These are phyloP conservation scores for Megalops atlanticus DNA, from an alignment of 2,113 vertebrate species.

Conservation along the genomic window DNA sequence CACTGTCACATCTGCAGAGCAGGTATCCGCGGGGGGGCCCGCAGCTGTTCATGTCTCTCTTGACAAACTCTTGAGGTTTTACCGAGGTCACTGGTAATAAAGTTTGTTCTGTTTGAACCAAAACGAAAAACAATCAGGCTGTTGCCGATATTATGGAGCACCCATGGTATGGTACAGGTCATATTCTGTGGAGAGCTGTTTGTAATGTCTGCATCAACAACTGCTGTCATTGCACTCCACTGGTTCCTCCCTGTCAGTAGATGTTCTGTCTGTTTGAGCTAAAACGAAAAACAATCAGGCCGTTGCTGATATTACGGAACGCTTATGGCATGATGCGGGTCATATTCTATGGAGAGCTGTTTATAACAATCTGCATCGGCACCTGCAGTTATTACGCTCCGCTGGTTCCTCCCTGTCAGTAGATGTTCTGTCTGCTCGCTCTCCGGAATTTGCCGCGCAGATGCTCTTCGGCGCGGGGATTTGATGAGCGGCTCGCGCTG, in stretches of 20 bases:
- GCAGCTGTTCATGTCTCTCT: not conserved
- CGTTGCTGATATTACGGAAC: not conserved
- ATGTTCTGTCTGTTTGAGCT: no score
- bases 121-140: not conserved
- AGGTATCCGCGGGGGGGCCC: not conserved
- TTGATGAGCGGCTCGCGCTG: not conserved
- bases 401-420: not conserved
- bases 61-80: not conserved
- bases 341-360: not conserved
- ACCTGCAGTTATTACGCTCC: not conserved
- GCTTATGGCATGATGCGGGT: not conserved
- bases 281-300: no score
- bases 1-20: slow-evolving; percentile 36
- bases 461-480: not conserved
- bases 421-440: not conserved
- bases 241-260: not conserved
- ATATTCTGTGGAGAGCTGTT: not conserved
- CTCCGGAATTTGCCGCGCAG: not conserved
- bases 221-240: not conserved
- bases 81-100: not conserved
- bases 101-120: not conserved
- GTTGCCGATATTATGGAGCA: not conserved
- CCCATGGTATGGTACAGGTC: not conserved
- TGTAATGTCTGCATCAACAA: not conserved
- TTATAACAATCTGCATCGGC: not conserved